Base-by-base conservation (phyloP, 1,140 invertebrate species). In the Eurosta solidaginis region DNA sequence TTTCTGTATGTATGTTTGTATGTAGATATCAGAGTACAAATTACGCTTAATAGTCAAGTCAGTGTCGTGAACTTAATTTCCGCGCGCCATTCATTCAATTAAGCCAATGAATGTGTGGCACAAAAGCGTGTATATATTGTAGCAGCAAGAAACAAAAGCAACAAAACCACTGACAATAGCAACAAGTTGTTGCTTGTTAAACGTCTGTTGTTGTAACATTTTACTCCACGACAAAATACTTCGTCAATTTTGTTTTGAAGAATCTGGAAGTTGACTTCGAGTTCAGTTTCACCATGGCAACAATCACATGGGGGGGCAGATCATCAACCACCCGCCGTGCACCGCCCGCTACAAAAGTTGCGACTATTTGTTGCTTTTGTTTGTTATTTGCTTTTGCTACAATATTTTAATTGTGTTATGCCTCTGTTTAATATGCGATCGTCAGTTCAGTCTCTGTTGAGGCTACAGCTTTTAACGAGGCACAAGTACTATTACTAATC, bases 1-100 rank as follows among this genome's bases (percentile, higher is more conserved):
- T 27, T 1, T 52, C 9, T 22, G 49, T 52, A 4, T 49, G 14
- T 49, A 49, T 17, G 52, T 59, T 25, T 17, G 27, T 22, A 36
- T 68, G n/a, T 12, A 10, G 12, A 45, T 45, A 45, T 9, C 17
- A 7, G 17, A 45, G 4, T 45, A 74, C 73, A n/a, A 74, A 45
- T 47, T 74, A 47, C 44, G 44, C 73, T 74, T 47, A 44, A 44
- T 42, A 47, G 20, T 74, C 44, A 74, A 40, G 52, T 78, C 76
- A 78, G 78, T 79, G 83, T 82, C 82, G 76, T 81, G 82, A 76
- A 84, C 83, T 84, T 84, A 86, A 86, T 84, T 84, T 84, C 82
- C 82, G 83, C 85, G 84, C 83, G 83, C 83, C 83, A 85, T 86
- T 86, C 85, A 86, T 86, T 86, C 85, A 86, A 86, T 86, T 86